Evolutionary conservation across 2,113 vertebrate species (phyloP).

Genomic region (Spermophilus dauricus): DNA sequence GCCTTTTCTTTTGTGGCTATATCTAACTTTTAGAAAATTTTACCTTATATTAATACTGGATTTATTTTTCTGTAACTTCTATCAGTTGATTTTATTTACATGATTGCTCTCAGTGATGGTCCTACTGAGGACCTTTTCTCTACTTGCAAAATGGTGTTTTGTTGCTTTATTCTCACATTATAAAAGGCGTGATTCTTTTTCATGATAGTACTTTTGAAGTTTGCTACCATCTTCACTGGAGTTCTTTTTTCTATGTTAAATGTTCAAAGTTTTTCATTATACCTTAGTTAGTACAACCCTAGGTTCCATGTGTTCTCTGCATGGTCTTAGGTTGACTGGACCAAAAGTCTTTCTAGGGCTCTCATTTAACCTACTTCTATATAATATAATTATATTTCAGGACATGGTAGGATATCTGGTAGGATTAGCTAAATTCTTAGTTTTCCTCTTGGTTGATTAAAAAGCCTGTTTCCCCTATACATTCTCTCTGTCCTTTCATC

Average conservation of each 20-base stretch:
- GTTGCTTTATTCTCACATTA: too few species aligned
- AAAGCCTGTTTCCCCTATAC: background rate
- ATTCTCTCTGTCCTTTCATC: background rate
- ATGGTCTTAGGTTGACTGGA: too few species aligned
- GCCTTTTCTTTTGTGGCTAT: background rate
- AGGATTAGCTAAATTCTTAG: conserved; percentile 24
- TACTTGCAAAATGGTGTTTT: too few species aligned
- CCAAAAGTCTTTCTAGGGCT: background rate
- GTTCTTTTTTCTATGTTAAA: background rate
- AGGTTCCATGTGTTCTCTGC: background rate
- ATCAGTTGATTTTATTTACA: background rate
- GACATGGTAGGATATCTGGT: background rate
- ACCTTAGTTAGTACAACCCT: background rate
- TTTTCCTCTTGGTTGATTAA: conserved; percentile 39
- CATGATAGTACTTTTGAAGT: background rate
- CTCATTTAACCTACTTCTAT: background rate
- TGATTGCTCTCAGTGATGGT: too few species aligned
- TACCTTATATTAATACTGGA: background rate
- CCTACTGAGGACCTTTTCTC: too few species aligned
- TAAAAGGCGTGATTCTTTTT: too few species aligned
- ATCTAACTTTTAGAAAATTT: background rate
- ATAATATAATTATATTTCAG: background rate
- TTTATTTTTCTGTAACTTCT: background rate
- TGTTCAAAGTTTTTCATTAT: background rate
- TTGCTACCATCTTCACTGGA: background rate